These are phyloP conservation scores for Netelia virgata DNA, from an alignment of 2,888 invertebrate species.

Conservation along the genomic window DNA sequence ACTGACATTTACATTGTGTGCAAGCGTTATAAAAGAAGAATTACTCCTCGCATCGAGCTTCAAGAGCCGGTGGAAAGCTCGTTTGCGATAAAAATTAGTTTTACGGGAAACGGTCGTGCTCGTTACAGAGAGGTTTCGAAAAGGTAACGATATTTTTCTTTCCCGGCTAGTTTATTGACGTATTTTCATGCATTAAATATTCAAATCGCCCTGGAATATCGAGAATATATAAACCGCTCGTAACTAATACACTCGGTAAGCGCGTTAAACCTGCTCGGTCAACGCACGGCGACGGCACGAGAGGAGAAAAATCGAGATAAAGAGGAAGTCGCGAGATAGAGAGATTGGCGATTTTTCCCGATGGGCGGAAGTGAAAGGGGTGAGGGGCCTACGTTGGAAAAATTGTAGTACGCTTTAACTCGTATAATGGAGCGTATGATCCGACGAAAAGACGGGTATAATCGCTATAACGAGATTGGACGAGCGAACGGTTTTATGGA, in stretches of 20 bases:
- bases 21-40: neutral
- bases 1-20: neutral
- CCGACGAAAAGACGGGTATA: slow-evolving; percentile 62
- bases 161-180: slow-evolving; percentile 6
- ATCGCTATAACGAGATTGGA: slow-evolving; percentile 73
- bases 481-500: slow-evolving; percentile 66
- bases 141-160: neutral
- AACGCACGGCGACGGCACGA: neutral
- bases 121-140: neutral
- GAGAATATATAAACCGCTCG: slow-evolving; percentile 1
- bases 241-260: slow-evolving; percentile 19
- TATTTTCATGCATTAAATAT: slow-evolving; percentile 6
- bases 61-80: neutral
- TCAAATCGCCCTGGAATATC: slow-evolving; percentile 11
- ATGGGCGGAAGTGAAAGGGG: no score
- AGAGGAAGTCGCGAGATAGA: neutral
- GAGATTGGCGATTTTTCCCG: neutral
- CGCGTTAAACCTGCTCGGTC: neutral
- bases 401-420: slow-evolving; percentile 66
- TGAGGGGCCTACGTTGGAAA: slow-evolving; percentile 27
- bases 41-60: neutral
- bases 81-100: slow-evolving; percentile 36
- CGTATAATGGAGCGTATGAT: slow-evolving; percentile 71
- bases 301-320: neutral
- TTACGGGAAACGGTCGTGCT: neutral